These are phyloP conservation scores for Drosophila navojoa DNA, from an alignment of 1,140 invertebrate species.

Conservation along the genomic window DNA sequence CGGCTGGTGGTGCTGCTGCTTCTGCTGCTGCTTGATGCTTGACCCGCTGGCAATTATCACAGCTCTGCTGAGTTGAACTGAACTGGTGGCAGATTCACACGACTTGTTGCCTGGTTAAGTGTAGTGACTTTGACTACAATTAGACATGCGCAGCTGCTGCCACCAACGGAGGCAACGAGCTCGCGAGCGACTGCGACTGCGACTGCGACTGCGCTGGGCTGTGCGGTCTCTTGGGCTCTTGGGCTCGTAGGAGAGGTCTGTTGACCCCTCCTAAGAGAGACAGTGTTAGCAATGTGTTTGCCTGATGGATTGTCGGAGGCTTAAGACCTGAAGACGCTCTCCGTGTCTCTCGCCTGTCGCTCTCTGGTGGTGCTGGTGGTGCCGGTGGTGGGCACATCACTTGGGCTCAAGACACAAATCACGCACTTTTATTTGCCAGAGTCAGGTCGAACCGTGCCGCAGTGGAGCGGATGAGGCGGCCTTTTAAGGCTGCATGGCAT, in stretches of 20 bases:
- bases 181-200: background rate
- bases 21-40: conserved; percentile 38
- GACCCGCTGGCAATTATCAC: conserved; percentile 77
- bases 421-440: conserved; percentile 78
- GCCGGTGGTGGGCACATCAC: conserved; percentile 71
- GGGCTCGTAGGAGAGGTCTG: conserved; percentile 47
- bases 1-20: conserved; percentile 4
- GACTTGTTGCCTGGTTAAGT: conserved; percentile 46
- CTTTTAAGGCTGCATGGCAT: conserved; percentile 79
- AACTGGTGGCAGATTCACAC: conserved; percentile 76
- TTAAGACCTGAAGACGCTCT: conserved; percentile 39
- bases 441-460: conserved; percentile 2
- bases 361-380: background rate
- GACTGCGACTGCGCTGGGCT: conserved; percentile 6
- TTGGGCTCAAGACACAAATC: conserved; percentile 64
- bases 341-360: conserved; percentile 13
- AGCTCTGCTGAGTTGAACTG: conserved; percentile 28
- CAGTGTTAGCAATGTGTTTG: conserved; percentile 54
- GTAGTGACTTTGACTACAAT: conserved; percentile 72
- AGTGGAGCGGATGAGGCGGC: conserved; percentile 65
- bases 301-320: conserved; percentile 73
- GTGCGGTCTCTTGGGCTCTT: background rate
- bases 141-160: conserved; percentile 74
- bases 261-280: conserved; percentile 47
- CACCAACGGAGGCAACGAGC: conserved; percentile 20